These are phyloP conservation scores for Oreohelix idahoensis DNA, from an alignment of 1,140 invertebrate genomes.

Conservation along the genomic window DNA sequence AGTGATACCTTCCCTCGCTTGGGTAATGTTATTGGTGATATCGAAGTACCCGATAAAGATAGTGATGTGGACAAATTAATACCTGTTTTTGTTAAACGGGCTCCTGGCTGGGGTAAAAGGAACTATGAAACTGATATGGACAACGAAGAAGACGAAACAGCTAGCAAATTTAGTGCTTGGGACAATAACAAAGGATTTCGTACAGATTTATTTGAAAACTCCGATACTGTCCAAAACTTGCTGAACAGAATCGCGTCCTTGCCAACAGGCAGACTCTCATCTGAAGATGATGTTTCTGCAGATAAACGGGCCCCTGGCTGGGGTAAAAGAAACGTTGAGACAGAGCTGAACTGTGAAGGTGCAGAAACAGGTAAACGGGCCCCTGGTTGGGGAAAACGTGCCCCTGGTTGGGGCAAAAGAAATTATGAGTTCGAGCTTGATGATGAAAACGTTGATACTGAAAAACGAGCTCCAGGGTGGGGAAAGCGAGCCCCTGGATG, in stretches of 20 bases:
- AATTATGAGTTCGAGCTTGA: neutral
- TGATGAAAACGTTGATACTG: neutral
- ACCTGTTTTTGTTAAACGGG: neutral
- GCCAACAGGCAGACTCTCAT: neutral
- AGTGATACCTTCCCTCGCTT: neutral
- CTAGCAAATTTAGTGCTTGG: neutral
- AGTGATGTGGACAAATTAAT: neutral
- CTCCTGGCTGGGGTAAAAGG: conserved; percentile 25
- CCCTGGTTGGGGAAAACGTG: conserved; percentile 20
- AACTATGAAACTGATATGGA: neutral
- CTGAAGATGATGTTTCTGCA: neutral
- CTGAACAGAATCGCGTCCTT: neutral
- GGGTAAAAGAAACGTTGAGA: conserved; percentile 1
- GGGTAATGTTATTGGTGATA: neutral
- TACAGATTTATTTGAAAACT: neutral
- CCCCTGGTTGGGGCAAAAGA: conserved; percentile 30
- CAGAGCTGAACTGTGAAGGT: neutral
- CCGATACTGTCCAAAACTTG: neutral
- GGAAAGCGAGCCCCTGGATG: conserved; percentile 9
- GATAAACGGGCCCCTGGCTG: conserved; percentile 15
- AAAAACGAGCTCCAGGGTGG: neutral
- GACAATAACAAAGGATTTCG: neutral
- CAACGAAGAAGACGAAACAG: neutral
- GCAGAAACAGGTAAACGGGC: neutral
- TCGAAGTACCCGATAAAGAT: neutral